Evolutionary conservation across 2,797 vertebrate species (phyloP).

Genomic region (Molossus molossus): DNA sequence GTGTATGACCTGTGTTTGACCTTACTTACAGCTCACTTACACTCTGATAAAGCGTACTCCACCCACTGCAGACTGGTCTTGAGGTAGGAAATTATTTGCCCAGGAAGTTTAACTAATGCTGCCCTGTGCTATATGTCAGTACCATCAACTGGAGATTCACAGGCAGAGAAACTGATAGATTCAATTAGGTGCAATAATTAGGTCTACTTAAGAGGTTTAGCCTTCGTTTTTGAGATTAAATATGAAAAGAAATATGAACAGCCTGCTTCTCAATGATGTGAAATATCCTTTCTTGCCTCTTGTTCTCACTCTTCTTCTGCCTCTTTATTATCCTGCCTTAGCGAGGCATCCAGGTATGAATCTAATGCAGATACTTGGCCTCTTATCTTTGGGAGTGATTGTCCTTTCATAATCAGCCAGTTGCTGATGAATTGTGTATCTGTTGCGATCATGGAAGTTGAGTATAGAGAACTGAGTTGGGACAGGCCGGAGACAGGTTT

Average conservation of each 20-base stretch:
- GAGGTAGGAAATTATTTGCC: background rate
- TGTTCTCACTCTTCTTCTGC: background rate
- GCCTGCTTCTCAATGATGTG: background rate
- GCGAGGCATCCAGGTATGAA: background rate
- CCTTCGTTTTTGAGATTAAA: constrained; percentile 9
- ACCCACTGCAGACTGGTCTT: too few species aligned
- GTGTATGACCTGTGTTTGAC: background rate
- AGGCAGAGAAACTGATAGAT: background rate
- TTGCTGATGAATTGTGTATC: background rate
- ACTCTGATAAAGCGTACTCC: background rate
- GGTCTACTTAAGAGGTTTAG: background rate
- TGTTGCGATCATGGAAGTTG: background rate
- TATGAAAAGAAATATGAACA: background rate
- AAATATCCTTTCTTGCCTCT: background rate
- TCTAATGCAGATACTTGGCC: background rate
- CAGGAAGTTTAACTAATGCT: background rate
- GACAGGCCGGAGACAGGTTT: background rate
- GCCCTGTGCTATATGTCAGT: background rate
- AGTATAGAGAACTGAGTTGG: background rate
- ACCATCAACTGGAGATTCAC: background rate
- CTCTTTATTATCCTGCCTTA: background rate
- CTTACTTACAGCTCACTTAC: background rate
- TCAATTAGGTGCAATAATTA: background rate
- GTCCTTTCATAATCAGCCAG: background rate
- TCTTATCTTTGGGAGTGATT: background rate